Evolutionary conservation across 2,113 vertebrate genomes (phyloP), one percentile per base, ranked within the genome.

Genomic region (Arvicanthis niloticus): DNA sequence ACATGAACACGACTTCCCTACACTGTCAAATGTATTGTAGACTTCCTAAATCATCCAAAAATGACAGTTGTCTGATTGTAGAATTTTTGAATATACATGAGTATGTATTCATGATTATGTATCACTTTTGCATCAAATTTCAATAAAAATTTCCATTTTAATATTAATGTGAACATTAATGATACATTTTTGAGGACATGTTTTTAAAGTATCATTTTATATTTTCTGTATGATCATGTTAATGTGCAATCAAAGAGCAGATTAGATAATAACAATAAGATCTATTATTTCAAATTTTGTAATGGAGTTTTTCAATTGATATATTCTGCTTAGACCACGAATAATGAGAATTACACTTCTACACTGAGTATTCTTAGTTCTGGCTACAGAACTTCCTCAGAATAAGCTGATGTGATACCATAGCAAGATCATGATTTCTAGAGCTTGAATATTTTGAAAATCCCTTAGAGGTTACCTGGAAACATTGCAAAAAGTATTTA

Each of bases 381-480:
- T 51, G 42, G 37, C 40, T 73, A 40, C 3, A 80, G n/a, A 86
- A 19, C 65, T n/a, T n/a, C 48, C 13, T 58, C 6, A 13, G 24
- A 40, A 88, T 37, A 42, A 13, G 85, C 91, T 82, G 17, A 53
- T 96, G 67, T 95, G 81, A 96, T 82, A 6, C 13, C 73, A 80
- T 19, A 56, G 53, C 13, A 58, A 12, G 53, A 10, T 62, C 78
- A 60, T 77, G 91, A 26, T 91, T 90, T 97, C 16, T 90, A 68
- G 31, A 53, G 40, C 7, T 65, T 45, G 45, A 62, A 85, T 24
- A 24, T 2, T 88, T 97, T 96, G n/a, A 93, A 96, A 96, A 73
- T 94, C 96, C 45, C 0, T 0, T 93, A 92, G 77, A 97, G 60
- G 96, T 98, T 98, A 97, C 98, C 96, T 97, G 89, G 97, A 98